Base-by-base conservation (phyloP, 2,888 invertebrate species). In the Xylota sylvarum region DNA sequence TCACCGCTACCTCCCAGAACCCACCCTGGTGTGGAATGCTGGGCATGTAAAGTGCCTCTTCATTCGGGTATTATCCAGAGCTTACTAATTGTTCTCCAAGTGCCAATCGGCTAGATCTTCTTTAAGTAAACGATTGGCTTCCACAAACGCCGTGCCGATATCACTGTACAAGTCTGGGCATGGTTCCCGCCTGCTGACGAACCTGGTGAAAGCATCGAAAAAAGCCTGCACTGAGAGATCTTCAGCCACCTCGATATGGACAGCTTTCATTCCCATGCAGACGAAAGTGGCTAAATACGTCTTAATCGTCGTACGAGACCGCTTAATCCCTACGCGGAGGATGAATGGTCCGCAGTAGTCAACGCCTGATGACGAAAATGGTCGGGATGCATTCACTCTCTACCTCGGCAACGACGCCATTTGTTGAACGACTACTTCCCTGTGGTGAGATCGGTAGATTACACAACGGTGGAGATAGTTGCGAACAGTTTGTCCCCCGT, bases 71-170 rank as follows among this genome's bases (percentile, higher is more conserved):
- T 32, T 32, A 32, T 4, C 32, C 6, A 32, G 32, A 4, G 32
- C 32, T 32, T 32, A 6, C 32, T 32, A 6, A 32, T 32, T 32
- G 4, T 32, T 32, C 32, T 32, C 6, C 4, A 4, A 32, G 32
- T n/a, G n/a, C n/a, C n/a, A n/a, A n/a, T n/a, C 32, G 46, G 17
- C 43, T 2, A 3, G n/a, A 88, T 58, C 87, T 90, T n/a, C 67
- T 87, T 6, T 88, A 89, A 30, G 72, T 89, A 6, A n/a, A n/a
- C n/a, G 40, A 5, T 40, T 40, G 40, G n/a, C 40, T n/a, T n/a
- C 40, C 40, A 40, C 40, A 40, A 6, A 40, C 5, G 40, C 40
- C 5, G 40, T 40, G n/a, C 40, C 40, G 40, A n/a, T 40, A n/a
- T 40, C 40, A 6, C 40, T 40, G n/a, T 40, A 40, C 5, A 40